A percentile compares a stretch with the other conserved stretches of the same genome.
Conservation (phyloP, 2,797 vertebrate species). For the Acrossocheilus wenchowensis region DNA sequence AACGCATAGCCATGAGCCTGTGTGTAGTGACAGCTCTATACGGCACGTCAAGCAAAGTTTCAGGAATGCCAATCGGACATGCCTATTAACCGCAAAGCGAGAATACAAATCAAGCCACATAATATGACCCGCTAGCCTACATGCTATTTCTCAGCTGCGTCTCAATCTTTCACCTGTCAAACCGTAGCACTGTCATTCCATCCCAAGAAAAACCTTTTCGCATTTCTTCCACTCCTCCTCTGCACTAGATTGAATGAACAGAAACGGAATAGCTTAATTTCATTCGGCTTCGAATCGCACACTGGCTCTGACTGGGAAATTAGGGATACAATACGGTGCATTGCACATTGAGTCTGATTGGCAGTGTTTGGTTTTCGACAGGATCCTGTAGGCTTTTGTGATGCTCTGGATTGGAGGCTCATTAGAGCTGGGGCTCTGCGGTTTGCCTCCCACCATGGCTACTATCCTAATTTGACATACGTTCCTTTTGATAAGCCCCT, state of each 20-base stretch:
- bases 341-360: constrained; percentile 50
- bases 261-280: constrained; percentile 42
- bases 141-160: constrained; percentile 43
- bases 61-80: constrained; percentile 49
- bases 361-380: constrained; percentile 47
- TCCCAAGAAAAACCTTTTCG: constrained; percentile 59
- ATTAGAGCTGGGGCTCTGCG: constrained; percentile 57
- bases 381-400: constrained; percentile 46
- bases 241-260: constrained; percentile 38
- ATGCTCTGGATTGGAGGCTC: constrained; percentile 53
- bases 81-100: constrained; percentile 43
- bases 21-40: constrained; percentile 35
- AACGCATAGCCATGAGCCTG: constrained; percentile 17
- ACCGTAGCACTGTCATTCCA: constrained; percentile 30
- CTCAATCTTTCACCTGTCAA: constrained; percentile 50
- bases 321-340: constrained; percentile 29
- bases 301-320: constrained; percentile 26
- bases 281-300: background rate
- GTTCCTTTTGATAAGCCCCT: constrained; percentile 65
- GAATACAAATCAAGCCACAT: constrained; percentile 55
- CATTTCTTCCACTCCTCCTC: constrained; percentile 43
- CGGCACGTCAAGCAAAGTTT: constrained; percentile 35
- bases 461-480: constrained; percentile 64
- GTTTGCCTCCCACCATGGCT: constrained; percentile 58
- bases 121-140: constrained; percentile 43